Evolutionary conservation across 2,113 vertebrate species (phyloP).

Genomic region (Bufo bufo): DNA sequence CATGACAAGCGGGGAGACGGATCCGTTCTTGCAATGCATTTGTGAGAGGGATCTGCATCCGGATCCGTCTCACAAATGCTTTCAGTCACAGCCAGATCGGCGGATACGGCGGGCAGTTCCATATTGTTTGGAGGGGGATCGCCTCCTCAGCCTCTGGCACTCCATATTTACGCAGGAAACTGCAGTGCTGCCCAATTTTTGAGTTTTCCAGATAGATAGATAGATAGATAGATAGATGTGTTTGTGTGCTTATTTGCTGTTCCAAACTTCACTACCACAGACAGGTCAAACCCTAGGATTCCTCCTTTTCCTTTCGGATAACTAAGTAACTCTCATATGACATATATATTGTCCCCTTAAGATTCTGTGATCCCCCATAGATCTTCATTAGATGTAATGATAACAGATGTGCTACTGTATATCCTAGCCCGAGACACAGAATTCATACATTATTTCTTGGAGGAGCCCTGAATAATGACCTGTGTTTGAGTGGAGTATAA

Average conservation of each 20-base stretch:
- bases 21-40: too few species aligned
- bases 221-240: neutral
- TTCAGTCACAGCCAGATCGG: too few species aligned
- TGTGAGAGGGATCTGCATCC: too few species aligned
- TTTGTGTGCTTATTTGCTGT: neutral
- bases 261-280: neutral
- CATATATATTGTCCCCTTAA: neutral
- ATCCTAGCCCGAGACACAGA: neutral
- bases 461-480: conserved; percentile 17
- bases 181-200: too few species aligned
- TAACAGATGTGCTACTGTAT: conserved; percentile 42
- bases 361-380: conserved; percentile 18
- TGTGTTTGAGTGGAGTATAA: conserved; percentile 3
- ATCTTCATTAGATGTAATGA: conserved; percentile 32
- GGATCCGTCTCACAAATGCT: too few species aligned
- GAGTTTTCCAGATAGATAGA: neutral
- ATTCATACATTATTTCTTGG: neutral
- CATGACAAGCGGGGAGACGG: too few species aligned
- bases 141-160: too few species aligned
- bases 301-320: neutral
- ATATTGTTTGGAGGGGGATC: too few species aligned
- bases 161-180: too few species aligned
- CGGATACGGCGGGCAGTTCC: too few species aligned
- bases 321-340: neutral
- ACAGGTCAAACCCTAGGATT: neutral